phyloP scores from a whole-genome alignment of 2,888 invertebrate species.

The Dorcus hopei region DNA sequence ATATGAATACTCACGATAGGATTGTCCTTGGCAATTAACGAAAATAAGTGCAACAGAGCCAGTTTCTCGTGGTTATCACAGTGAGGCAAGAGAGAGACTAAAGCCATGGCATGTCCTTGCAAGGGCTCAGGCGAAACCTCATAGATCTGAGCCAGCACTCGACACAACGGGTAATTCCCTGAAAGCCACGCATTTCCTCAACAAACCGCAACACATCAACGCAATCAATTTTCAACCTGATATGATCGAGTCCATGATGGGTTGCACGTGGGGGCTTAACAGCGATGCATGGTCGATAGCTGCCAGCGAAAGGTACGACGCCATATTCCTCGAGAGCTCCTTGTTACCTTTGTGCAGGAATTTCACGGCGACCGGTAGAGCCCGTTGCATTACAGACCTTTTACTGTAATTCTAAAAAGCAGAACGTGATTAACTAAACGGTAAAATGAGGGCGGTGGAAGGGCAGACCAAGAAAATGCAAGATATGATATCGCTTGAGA shows the following conservation, averaged over 20 bases:
- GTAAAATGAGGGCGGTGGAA: neutral
- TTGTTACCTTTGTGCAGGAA: conserved; percentile 87
- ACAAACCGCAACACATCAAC: conserved; percentile 3
- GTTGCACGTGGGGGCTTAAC: conserved; percentile 81
- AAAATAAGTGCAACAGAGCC: conserved; percentile 78
- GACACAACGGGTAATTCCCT: conserved; percentile 86
- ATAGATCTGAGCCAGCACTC: conserved; percentile 88
- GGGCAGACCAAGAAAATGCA: conserved; percentile 80
- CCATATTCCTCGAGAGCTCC: conserved; percentile 85
- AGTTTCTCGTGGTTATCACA: conserved; percentile 85
- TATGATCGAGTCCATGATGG: conserved; percentile 87
- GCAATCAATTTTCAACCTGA: conserved; percentile 56
- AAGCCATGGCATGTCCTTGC: conserved; percentile 77
- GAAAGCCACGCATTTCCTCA: conserved; percentile 29
- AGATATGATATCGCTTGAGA: conserved; percentile 91
- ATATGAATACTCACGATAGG: conserved; percentile 59
- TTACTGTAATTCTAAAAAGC: conserved; percentile 64
- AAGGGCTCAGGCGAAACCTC: conserved; percentile 83
- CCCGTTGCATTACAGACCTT: conserved; percentile 73
- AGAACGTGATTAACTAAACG: neutral
- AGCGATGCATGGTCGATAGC: conserved; percentile 87
- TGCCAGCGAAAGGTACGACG: conserved; percentile 87
- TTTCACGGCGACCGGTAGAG: conserved; percentile 87
- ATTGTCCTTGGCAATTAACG: conserved; percentile 76
- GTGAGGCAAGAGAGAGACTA: conserved; percentile 75